Evolutionary conservation across 2,797 vertebrate species (phyloP).

Genomic region (Neostethus bicornis): DNA sequence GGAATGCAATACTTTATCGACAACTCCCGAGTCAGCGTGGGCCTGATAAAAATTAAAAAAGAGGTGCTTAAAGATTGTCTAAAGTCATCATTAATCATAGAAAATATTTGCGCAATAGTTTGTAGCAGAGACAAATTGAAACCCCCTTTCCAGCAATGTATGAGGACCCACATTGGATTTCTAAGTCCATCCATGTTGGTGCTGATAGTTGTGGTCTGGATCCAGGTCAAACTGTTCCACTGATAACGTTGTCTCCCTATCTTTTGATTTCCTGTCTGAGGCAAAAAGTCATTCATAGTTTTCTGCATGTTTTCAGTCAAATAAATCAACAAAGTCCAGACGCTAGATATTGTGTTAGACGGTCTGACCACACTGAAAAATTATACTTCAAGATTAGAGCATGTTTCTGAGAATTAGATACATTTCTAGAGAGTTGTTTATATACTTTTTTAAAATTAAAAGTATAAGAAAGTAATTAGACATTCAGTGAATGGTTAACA

Average conservation of each 20-base stretch:
- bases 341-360: slow-evolving; percentile 32
- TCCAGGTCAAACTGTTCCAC: slow-evolving; percentile 66
- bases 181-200: slow-evolving; percentile 1
- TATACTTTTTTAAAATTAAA: too few species aligned
- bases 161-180: slow-evolving; percentile 6
- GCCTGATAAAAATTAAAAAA: background rate
- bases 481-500: too few species aligned
- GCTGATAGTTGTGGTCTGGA: slow-evolving; percentile 23
- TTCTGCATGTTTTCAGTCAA: slow-evolving; percentile 58
- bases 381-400: slow-evolving; percentile 77
- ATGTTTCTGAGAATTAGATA: slow-evolving; percentile 75
- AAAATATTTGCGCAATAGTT: background rate
- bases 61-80: background rate
- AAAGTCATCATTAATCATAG: background rate
- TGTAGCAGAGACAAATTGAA: background rate
- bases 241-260: slow-evolving; percentile 63
- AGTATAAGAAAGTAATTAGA: too few species aligned
- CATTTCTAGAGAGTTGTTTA: too few species aligned
- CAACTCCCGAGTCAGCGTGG: slow-evolving; percentile 1
- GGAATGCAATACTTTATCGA: slow-evolving; percentile 2
- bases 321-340: slow-evolving; percentile 73
- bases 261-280: slow-evolving; percentile 75
- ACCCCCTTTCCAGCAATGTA: background rate
- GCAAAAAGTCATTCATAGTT: slow-evolving; percentile 66
- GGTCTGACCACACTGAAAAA: slow-evolving; percentile 58